These are phyloP conservation scores for Dendrocincla fuliginosa DNA, from an alignment of 2,797 vertebrate genomes.

Conservation along the genomic window DNA sequence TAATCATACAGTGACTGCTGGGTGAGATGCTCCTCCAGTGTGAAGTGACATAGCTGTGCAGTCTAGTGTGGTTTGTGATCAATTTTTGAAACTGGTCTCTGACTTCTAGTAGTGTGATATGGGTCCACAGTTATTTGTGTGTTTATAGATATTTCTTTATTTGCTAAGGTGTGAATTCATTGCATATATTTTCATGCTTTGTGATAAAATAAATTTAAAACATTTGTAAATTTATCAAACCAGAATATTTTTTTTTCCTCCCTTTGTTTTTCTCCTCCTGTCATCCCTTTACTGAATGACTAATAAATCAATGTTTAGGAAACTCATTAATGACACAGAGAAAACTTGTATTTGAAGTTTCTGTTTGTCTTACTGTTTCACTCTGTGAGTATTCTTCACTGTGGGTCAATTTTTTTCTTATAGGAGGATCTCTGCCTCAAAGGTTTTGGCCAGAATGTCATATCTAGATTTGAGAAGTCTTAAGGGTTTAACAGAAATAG, in stretches of 20 bases:
- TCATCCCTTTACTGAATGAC: background rate
- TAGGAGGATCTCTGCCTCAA: background rate
- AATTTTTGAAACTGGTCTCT: background rate
- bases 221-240: background rate
- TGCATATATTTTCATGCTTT: background rate
- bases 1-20: background rate
- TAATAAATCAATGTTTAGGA: background rate
- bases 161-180: background rate
- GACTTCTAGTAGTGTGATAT: background rate
- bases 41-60: background rate
- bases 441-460: background rate
- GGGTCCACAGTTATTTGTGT: background rate
- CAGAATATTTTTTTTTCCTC: background rate
- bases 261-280: background rate
- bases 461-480: background rate
- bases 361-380: background rate
- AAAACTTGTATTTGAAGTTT: background rate
- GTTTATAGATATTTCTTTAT: background rate
- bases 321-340: background rate
- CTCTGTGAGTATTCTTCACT: background rate
- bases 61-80: rapidly evolving
- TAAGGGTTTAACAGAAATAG: background rate
- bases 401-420: background rate
- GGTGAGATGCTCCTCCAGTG: background rate
- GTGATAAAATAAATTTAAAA: background rate